These are phyloP conservation scores for Gnathonemus echidnorhynchus DNA, from an alignment of 2,113 vertebrate species.

Conservation along the genomic window DNA sequence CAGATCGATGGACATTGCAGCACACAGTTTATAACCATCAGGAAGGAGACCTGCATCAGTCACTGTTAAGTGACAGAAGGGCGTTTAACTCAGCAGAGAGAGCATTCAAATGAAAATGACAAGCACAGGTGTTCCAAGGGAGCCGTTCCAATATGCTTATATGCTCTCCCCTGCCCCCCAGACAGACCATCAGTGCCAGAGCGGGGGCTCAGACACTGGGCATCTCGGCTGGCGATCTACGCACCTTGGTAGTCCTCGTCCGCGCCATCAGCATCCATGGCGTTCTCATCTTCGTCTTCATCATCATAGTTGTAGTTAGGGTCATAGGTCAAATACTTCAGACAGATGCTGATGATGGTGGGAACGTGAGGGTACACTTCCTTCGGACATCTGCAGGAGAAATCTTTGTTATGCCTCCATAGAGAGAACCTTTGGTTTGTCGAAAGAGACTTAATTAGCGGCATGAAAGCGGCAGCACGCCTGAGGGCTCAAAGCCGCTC, in stretches of 20 bases:
- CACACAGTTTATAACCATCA: neutral
- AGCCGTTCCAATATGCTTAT: neutral
- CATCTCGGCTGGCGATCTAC: neutral
- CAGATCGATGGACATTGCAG: neutral
- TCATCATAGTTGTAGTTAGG: constrained; percentile 99
- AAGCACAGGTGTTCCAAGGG: neutral
- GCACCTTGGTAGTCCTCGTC: constrained; percentile 98
- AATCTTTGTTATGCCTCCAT: neutral
- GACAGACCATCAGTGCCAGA: neutral
- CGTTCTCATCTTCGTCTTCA: constrained; percentile 96
- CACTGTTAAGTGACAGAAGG: neutral
- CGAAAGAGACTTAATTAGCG: neutral
- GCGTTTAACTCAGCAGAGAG: neutral
- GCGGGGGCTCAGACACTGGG: neutral
- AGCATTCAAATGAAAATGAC: neutral
- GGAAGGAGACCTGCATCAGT: neutral
- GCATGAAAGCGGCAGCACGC: neutral
- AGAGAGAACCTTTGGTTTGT: neutral
- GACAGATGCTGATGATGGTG: constrained; percentile 95
- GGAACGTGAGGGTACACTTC: constrained; percentile 96
- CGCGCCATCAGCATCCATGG: constrained; percentile 92
- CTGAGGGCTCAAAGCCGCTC: neutral
- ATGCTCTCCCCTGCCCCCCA: neutral
- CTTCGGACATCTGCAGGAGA: constrained; percentile 81
- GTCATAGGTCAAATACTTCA: constrained; percentile 97